A percentile compares a stretch with the other conserved stretches of the same genome.
phyloP scores from a whole-genome alignment of 2,888 invertebrate species.

The Temnothorax ravouxi region DNA sequence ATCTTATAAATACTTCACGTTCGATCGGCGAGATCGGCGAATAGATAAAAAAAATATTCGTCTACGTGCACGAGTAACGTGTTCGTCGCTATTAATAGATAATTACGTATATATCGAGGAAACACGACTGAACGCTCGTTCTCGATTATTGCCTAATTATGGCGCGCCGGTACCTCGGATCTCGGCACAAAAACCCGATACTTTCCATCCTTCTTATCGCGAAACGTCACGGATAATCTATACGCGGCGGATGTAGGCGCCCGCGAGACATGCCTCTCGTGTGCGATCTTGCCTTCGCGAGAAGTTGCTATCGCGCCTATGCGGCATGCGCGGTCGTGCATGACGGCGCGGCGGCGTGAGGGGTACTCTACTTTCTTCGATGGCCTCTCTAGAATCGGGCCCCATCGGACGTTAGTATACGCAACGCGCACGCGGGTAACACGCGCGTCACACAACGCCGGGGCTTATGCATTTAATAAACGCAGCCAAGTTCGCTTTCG shows the following conservation, averaged over 20 bases:
- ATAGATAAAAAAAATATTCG: background rate
- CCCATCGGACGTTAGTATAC: background rate
- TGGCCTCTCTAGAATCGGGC: constrained; percentile 31
- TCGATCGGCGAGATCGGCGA: background rate
- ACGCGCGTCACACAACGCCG: background rate
- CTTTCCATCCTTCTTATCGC: constrained; percentile 49
- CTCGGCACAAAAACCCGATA: constrained; percentile 21
- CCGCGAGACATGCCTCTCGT: constrained; percentile 15
- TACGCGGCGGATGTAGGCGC: constrained; percentile 23
- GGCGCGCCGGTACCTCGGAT: constrained; percentile 7
- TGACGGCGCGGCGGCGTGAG: constrained; percentile 22
- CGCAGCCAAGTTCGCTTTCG: constrained; percentile 49
- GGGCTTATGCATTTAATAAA: constrained; percentile 34
- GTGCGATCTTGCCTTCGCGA: constrained; percentile 27
- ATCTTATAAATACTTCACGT: background rate
- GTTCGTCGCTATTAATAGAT: constrained; percentile 38
- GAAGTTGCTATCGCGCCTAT: constrained; percentile 17
- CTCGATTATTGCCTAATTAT: constrained; percentile 34
- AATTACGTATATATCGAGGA: constrained; percentile 43
- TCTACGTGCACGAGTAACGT: background rate
- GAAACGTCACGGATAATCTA: constrained; percentile 30
- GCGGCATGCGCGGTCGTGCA: constrained; percentile 33
- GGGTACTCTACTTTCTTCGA: constrained; percentile 59
- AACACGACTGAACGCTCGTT: constrained; percentile 13
- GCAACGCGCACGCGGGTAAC: constrained; percentile 29